Conservation (phyloP, 2,888 invertebrate genomes). For the Plebejus melissa region DNA sequence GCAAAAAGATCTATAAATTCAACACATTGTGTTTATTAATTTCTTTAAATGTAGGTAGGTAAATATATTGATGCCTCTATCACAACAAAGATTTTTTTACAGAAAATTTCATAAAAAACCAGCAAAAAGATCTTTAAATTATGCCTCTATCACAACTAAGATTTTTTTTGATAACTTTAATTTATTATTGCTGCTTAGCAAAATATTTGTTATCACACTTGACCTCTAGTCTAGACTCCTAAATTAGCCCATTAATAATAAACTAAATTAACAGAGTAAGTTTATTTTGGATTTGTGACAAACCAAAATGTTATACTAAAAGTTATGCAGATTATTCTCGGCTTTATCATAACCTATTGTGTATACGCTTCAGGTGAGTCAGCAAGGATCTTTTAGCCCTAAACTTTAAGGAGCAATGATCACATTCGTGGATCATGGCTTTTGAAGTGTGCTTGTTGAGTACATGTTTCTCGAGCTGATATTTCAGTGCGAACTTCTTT, state of each 20-base stretch:
- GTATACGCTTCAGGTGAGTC: slow-evolving; percentile 61
- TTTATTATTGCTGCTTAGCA: background rate
- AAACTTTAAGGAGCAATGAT: slow-evolving; percentile 61
- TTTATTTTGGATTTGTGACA: background rate
- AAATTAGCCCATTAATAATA: background rate
- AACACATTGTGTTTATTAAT: background rate
- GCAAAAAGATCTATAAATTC: background rate
- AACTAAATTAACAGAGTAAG: background rate
- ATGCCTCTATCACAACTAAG: background rate
- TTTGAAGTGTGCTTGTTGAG: slow-evolving; percentile 64
- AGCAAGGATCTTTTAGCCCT: slow-evolving; percentile 60
- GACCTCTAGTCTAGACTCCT: background rate
- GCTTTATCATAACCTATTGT: slow-evolving; percentile 62
- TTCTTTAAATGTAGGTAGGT: background rate
- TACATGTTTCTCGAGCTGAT: slow-evolving; percentile 57
- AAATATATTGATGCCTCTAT: background rate
- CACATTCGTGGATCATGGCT: slow-evolving; percentile 61
- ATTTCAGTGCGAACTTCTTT: slow-evolving; percentile 63
- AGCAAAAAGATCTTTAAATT: too few relatives aligned
- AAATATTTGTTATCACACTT: background rate
- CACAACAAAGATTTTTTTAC: background rate
- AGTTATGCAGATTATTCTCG: background rate
- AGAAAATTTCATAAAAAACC: too few relatives aligned
- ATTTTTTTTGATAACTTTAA: background rate
- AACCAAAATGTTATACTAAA: background rate